phyloP scores from a whole-genome alignment of 1,140 invertebrate genomes.

The Diprion similis region DNA sequence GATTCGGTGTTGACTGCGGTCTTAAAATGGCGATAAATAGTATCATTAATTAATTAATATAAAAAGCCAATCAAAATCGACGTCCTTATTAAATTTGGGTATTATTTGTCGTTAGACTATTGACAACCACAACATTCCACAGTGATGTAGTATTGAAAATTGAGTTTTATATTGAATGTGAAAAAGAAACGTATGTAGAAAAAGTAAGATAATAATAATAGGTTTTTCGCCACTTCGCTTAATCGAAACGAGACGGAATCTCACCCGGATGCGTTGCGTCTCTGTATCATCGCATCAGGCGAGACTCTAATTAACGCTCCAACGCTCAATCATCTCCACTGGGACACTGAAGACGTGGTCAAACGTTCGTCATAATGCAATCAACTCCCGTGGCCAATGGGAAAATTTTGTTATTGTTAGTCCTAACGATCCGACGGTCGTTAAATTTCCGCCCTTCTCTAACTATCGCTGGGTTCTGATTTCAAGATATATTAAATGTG shows the following conservation, averaged over 20 bases:
- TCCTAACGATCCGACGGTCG: neutral
- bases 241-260: neutral
- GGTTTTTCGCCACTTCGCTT: neutral
- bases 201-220: neutral
- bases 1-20: too few species aligned
- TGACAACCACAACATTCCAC: too few species aligned
- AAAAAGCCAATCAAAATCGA: too few species aligned
- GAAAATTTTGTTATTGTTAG: neutral
- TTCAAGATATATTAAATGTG: neutral
- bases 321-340: constrained; percentile 2
- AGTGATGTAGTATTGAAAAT: too few species aligned
- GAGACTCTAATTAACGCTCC: neutral
- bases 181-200: neutral
- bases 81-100: too few species aligned
- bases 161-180: too few species aligned
- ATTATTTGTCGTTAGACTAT: too few species aligned
- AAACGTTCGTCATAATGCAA: neutral
- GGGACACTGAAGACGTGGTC: neutral
- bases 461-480: neutral
- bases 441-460: neutral
- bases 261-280: neutral
- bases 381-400: neutral
- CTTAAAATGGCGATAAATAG: too few species aligned
- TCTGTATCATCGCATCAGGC: neutral
- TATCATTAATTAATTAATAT: too few species aligned